These are phyloP conservation scores for Taeniopygia guttata DNA, from an alignment of 2,797 vertebrate genomes.

Conservation along the genomic window DNA sequence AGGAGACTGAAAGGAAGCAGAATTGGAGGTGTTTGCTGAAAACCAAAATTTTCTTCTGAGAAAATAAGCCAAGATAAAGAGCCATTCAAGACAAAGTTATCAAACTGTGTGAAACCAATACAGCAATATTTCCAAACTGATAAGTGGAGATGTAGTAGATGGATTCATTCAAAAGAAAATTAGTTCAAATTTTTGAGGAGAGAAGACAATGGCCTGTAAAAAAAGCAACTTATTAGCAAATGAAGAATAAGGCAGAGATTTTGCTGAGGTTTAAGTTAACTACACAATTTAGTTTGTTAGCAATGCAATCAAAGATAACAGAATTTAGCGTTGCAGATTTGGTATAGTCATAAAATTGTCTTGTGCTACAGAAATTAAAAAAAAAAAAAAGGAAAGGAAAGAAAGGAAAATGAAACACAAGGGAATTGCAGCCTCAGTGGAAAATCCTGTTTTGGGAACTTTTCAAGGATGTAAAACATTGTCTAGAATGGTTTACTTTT, in stretches of 20 bases:
- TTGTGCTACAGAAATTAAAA: background rate
- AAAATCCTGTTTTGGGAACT: slow-evolving; percentile 30
- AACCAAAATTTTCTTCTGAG: background rate
- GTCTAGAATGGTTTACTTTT: slow-evolving; percentile 12
- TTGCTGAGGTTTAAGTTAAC: background rate
- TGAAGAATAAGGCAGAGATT: background rate
- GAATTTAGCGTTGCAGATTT: background rate
- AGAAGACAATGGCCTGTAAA: background rate
- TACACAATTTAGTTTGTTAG: background rate
- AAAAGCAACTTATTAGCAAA: background rate
- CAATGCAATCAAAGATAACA: background rate
- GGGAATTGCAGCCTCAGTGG: background rate
- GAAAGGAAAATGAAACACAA: background rate
- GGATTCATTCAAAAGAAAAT: background rate
- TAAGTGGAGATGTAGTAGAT: background rate
- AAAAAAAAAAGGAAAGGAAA: background rate
- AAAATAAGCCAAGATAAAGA: slow-evolving; percentile 22
- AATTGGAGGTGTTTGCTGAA: slow-evolving; percentile 31
- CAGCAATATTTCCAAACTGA: background rate
- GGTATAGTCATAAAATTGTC: background rate
- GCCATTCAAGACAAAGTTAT: slow-evolving; percentile 21
- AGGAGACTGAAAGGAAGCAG: slow-evolving; percentile 19
- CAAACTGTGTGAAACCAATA: slow-evolving; percentile 8
- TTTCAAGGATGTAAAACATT: slow-evolving; percentile 3
- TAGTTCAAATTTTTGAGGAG: background rate